phyloP scores from a whole-genome alignment of 2,113 vertebrate species.

The Rhodinocichla rosea region DNA sequence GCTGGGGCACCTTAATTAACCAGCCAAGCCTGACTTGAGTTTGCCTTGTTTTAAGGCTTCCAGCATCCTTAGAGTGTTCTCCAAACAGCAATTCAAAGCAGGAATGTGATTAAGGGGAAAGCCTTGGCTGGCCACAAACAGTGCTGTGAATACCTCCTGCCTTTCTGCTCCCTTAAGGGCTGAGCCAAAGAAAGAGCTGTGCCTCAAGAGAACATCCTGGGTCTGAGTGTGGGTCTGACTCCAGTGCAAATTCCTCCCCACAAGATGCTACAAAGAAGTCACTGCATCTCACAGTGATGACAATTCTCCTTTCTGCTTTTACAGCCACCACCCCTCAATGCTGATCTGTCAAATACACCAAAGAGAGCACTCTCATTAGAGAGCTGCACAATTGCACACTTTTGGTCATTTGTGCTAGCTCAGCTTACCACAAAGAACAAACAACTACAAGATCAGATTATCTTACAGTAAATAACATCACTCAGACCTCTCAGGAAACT shows the following conservation, averaged over 20 bases:
- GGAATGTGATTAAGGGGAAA: background rate
- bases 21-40: background rate
- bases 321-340: fast-evolving
- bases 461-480: background rate
- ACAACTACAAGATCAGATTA: background rate
- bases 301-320: background rate
- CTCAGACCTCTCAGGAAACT: background rate
- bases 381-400: background rate
- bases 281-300: background rate
- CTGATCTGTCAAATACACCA: background rate
- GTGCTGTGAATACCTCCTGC: background rate
- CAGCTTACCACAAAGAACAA: background rate
- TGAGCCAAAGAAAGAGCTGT: background rate
- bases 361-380: background rate
- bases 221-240: fast-evolving
- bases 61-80: background rate
- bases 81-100: background rate
- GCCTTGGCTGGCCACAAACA: background rate
- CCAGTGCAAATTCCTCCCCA: background rate
- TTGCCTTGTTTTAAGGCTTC: conserved; percentile 18
- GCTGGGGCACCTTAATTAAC: background rate
- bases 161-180: background rate
- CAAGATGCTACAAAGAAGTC: background rate
- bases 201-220: background rate
- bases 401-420: background rate